phyloP scores from a whole-genome alignment of 2,113 vertebrate genomes.

The Actenoides hombroni region DNA sequence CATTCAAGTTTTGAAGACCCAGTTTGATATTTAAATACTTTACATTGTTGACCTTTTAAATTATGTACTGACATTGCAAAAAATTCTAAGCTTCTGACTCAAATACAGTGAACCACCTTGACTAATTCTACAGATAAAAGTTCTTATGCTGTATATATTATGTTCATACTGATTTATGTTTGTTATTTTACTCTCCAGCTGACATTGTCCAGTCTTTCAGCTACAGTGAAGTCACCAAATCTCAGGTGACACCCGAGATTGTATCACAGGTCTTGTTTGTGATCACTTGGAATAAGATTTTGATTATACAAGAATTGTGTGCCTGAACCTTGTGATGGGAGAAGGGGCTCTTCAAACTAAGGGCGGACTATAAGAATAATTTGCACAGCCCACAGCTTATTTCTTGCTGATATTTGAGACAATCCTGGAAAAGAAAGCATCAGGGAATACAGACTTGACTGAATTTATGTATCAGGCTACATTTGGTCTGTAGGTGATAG shows the following conservation, averaged over 20 bases:
- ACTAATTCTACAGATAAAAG: neutral
- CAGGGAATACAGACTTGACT: slow-evolving; percentile 7
- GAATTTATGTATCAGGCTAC: slow-evolving; percentile 32
- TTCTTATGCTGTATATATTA: neutral
- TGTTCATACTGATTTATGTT: neutral
- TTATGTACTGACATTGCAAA: neutral
- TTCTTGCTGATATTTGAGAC: neutral
- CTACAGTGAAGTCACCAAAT: neutral
- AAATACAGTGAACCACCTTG: neutral
- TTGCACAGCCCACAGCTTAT: neutral
- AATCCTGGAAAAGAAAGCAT: slow-evolving; percentile 5
- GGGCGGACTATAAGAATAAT: neutral
- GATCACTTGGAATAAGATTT: neutral
- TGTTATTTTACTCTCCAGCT: neutral
- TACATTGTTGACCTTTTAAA: neutral
- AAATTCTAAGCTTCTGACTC: neutral
- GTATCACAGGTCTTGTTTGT: neutral
- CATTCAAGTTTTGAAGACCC: neutral
- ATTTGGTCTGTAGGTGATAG: slow-evolving; percentile 47
- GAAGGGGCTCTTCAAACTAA: neutral
- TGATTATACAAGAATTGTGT: neutral
- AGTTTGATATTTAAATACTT: neutral
- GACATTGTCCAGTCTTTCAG: neutral
- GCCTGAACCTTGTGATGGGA: neutral
- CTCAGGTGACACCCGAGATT: neutral